A percentile compares a stretch with the other conserved stretches of the same genome.
Evolutionary conservation across 2,797 vertebrate species (phyloP).

Genomic region (Microcaecilia unicolor): DNA sequence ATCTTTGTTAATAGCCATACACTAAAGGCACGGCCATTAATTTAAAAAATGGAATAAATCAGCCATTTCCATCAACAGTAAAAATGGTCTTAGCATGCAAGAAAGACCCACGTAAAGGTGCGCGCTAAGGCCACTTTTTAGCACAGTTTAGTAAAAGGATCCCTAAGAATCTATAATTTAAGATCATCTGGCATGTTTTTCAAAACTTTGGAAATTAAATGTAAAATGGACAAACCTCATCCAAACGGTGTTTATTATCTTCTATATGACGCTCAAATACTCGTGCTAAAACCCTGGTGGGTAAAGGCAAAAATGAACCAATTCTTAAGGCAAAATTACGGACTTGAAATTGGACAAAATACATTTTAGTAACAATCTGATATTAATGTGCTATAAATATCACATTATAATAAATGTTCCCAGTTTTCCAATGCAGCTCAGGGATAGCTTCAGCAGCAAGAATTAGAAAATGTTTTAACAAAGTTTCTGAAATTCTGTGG

Average conservation of each 20-base stretch:
- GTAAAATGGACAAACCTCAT: conserved; percentile 61
- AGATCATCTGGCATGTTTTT: background rate
- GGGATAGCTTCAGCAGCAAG: no score
- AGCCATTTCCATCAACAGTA: no score
- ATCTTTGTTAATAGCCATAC: no score
- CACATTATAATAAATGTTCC: no score
- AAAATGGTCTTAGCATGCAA: no score
- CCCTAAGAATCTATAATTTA: no score
- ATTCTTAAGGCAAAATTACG: conserved; percentile 6
- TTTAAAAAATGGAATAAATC: no score
- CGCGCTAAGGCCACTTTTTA: background rate
- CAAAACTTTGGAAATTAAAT: background rate
- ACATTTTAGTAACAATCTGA: background rate
- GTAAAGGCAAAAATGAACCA: conserved; percentile 21
- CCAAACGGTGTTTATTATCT: conserved; percentile 70
- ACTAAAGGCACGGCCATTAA: no score
- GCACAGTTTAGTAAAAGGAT: background rate
- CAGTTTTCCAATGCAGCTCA: no score
- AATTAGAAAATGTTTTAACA: no score
- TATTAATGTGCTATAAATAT: background rate
- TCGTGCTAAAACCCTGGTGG: conserved; percentile 66
- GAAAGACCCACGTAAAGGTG: no score
- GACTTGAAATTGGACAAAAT: background rate
- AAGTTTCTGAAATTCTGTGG: no score
- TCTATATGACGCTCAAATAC: conserved; percentile 77